A percentile compares a stretch with the other conserved stretches of the same genome.
These are phyloP conservation scores for Ferdinandea cuprea DNA, from an alignment of 2,888 invertebrate species.

Conservation along the genomic window DNA sequence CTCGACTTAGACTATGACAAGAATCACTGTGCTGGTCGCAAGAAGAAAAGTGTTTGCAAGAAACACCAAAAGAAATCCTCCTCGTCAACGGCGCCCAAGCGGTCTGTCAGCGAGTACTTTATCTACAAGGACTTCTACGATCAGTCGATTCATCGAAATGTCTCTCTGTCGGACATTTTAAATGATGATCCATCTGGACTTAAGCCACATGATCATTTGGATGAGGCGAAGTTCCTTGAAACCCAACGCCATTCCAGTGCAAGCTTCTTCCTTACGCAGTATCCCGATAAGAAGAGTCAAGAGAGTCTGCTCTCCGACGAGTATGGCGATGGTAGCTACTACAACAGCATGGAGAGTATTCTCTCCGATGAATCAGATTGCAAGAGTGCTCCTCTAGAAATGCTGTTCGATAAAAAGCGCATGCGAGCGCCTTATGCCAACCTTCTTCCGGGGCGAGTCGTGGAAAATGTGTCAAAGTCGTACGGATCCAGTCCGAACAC, in stretches of 20 bases:
- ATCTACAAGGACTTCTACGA: constrained; percentile 85
- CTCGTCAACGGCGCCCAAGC: constrained; percentile 82
- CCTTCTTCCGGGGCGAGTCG: constrained; percentile 83
- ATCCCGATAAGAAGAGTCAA: constrained; percentile 86
- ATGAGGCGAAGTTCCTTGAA: constrained; percentile 84
- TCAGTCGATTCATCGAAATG: constrained; percentile 84
- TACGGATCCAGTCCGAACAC: constrained; percentile 87
- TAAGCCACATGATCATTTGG: constrained; percentile 81
- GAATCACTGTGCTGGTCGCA: constrained; percentile 75
- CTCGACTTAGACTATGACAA: constrained; percentile 83
- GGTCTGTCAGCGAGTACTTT: constrained; percentile 91
- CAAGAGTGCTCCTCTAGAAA: constrained; percentile 90
- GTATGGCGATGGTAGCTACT: constrained; percentile 85
- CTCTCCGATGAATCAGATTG: constrained; percentile 92
- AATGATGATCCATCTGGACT: constrained; percentile 81
- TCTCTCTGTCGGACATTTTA: constrained; percentile 85
- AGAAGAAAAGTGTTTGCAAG: constrained; percentile 64
- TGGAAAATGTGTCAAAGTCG: constrained; percentile 85
- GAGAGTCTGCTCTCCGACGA: constrained; percentile 91
- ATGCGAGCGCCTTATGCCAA: constrained; percentile 52
- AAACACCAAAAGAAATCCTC: constrained; percentile 62
- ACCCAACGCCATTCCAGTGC: constrained; percentile 88
- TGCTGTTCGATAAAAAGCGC: constrained; percentile 84
- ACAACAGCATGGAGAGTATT: constrained; percentile 91
- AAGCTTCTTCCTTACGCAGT: constrained; percentile 90